Evolutionary conservation across 2,888 invertebrate genomes (phyloP), one percentile per base, ranked within the genome.

Genomic region (Xiphydria camelus): DNA sequence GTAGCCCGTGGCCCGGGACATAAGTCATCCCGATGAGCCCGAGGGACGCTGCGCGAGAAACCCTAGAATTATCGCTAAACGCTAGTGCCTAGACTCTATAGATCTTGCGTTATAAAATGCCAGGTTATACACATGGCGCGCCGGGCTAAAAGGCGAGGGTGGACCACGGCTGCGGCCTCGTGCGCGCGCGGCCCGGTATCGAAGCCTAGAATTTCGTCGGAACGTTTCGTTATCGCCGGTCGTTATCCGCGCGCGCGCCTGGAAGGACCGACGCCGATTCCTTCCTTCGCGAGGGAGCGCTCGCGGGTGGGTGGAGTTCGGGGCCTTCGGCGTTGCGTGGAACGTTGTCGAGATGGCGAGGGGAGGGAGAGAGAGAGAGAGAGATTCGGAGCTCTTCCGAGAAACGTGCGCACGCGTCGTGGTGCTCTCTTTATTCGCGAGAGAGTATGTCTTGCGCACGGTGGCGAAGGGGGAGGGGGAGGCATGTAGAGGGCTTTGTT

Each of bases 1-100:
- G 47, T 49, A 36, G 55, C 58, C 56, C 44, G 53, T 55, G 56
- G 33, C 9, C n/a, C 15, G 17, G 53, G 53, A 55, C 57, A 66
- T 72, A 73, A 74, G 72, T 73, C 72, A 73, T 70, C 68, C 45
- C 55, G 51, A 49, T 51, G 54, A 54, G 66, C 67, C 66, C 41
- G 53, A 59, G 66, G 70, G 63, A 38, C 21, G 42, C 50, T 53
- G 47, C 51, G 51, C 54, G 45, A 49, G 55, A 51, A 64, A 74
- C 73, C 73, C 72, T 74, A 73, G 70, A 69, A 74, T 74, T 74
- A 74, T 73, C 67, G 69, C 64, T 74, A 74, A 74, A 70, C 70
- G 71, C 69, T 74, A 74, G 71, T 72, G 72, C 74, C 73, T 73
- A 74, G 73, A 66, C 65, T 68, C 73, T 61, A 73, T 74, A 73